phyloP scores from a whole-genome alignment of 2,888 invertebrate genomes.

The Drosophila subquinaria region DNA sequence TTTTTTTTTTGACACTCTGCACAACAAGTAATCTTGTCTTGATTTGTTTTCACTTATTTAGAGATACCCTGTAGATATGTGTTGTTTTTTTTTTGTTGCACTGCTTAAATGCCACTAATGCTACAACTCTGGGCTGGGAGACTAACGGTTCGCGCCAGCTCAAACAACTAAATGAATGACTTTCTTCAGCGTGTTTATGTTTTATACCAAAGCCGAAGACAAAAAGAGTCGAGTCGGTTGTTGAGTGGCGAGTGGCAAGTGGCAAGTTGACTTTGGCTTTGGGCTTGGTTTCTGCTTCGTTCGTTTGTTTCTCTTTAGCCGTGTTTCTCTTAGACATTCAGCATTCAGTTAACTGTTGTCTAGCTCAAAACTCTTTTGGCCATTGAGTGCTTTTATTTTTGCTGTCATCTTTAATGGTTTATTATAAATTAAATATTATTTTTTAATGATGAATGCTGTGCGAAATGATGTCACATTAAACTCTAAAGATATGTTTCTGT shows the following conservation, averaged over 20 bases:
- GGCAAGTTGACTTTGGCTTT: slow-evolving; percentile 30
- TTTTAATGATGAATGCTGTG: neutral
- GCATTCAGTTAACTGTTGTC: no score
- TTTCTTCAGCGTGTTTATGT: slow-evolving; percentile 84
- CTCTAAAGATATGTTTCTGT: neutral
- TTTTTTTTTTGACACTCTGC: neutral
- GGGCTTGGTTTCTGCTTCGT: slow-evolving; percentile 27
- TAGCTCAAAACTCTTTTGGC: no score
- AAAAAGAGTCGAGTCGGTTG: slow-evolving; percentile 32
- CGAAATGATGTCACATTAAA: slow-evolving; percentile 6
- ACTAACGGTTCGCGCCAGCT: slow-evolving; percentile 79
- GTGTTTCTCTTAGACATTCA: slow-evolving; percentile 28
- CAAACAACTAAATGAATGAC: slow-evolving; percentile 84
- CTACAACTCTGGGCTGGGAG: slow-evolving; percentile 15
- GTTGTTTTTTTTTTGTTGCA: slow-evolving; percentile 34
- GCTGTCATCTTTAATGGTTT: slow-evolving; percentile 35
- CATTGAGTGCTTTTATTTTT: neutral
- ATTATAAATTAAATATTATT: slow-evolving; percentile 14
- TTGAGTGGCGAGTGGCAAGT: slow-evolving; percentile 53
- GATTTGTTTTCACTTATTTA: slow-evolving; percentile 2
- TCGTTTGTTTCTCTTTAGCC: slow-evolving; percentile 40
- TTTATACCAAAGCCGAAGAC: slow-evolving; percentile 78
- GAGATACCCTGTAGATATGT: slow-evolving; percentile 1
- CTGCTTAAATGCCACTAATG: slow-evolving; percentile 62
- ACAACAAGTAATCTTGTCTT: slow-evolving; percentile 16